Evolutionary conservation across 2,113 vertebrate species (phyloP).

Genomic region (Merops nubicus): DNA sequence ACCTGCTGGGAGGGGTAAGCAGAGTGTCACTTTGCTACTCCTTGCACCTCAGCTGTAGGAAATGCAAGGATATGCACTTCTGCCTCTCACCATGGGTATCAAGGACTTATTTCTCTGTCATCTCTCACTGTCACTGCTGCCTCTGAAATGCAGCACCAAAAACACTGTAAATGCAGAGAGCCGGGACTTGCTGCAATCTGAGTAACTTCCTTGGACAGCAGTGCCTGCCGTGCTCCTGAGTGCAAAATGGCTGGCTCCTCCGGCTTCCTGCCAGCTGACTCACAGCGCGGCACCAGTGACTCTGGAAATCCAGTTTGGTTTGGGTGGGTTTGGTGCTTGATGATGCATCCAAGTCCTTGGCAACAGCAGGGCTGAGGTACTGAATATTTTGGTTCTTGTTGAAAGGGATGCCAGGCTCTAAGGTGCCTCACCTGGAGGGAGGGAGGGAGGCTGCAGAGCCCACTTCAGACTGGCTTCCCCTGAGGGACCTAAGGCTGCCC

Average conservation of each 20-base stretch:
- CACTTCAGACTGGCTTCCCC: background rate
- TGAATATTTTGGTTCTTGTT: background rate
- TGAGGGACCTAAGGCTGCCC: background rate
- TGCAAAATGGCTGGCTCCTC: background rate
- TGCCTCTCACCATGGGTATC: background rate
- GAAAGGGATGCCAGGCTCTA: background rate
- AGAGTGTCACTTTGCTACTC: background rate
- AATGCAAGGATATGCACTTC: background rate
- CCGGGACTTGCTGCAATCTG: background rate
- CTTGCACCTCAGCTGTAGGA: background rate
- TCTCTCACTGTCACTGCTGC: background rate
- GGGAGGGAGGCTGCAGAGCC: background rate
- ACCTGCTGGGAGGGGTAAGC: background rate
- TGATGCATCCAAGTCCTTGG: slow-evolving; percentile 17
- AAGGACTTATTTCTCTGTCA: background rate
- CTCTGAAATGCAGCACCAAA: background rate
- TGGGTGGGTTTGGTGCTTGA: background rate
- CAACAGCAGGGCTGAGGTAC: background rate
- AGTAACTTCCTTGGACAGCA: background rate
- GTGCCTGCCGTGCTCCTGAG: background rate
- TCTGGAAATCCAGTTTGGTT: slow-evolving; percentile 44
- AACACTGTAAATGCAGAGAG: background rate
- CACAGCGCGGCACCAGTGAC: background rate
- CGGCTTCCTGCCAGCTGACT: slow-evolving; percentile 32
- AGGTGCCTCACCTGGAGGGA: background rate